Conservation (phyloP, 2,888 invertebrate genomes). For the Philopedon plagiatum region DNA sequence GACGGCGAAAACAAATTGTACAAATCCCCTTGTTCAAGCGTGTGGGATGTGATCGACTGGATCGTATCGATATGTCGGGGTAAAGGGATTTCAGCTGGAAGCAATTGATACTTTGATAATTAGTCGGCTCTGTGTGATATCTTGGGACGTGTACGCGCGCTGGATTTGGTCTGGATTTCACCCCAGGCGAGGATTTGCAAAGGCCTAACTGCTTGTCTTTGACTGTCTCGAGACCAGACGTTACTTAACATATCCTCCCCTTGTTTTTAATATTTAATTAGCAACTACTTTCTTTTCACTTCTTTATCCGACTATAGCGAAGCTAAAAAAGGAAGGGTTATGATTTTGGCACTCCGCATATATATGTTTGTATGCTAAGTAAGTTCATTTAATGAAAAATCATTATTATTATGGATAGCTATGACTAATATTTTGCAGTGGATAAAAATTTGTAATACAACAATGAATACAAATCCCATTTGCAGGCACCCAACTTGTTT, state of each 20-base stretch:
- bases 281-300: neutral
- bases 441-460: too few species aligned
- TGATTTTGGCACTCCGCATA: too few species aligned
- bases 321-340: too few species aligned
- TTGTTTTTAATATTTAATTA: neutral
- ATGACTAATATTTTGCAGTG: too few species aligned
- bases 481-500: too few species aligned
- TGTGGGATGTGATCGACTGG: conserved; percentile 39
- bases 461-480: too few species aligned
- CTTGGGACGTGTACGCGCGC: conserved; percentile 35
- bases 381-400: too few species aligned
- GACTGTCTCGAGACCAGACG: conserved; percentile 17
- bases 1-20: conserved; percentile 35
- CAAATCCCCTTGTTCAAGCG: conserved; percentile 39
- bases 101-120: conserved; percentile 50
- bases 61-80: conserved; percentile 38
- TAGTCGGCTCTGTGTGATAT: conserved; percentile 46
- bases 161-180: conserved; percentile 30
- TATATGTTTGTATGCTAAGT: too few species aligned
- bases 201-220: conserved; percentile 37
- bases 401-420: too few species aligned
- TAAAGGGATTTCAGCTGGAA: conserved; percentile 40
- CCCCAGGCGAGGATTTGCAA: conserved; percentile 43
- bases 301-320: too few species aligned
- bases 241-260: neutral